Evolutionary conservation across 92 coral and sea anemone genomes (phyloP).

Genomic region (Zoanthus sociatus): DNA sequence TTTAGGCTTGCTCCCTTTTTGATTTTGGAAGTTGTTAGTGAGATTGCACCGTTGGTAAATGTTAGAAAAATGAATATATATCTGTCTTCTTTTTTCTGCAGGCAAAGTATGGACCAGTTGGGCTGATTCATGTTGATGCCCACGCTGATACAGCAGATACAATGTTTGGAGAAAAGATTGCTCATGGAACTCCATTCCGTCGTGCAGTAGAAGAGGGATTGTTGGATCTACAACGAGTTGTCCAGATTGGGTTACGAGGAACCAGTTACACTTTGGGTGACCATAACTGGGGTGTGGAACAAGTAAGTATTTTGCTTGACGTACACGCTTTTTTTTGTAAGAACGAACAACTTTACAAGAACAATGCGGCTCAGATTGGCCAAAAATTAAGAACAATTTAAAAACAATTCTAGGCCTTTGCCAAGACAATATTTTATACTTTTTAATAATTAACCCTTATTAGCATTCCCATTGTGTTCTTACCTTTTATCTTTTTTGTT

Average conservation of each 20-base stretch:
- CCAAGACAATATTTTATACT: too few species aligned
- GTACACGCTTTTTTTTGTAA: background rate
- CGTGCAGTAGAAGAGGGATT: constrained; percentile 82
- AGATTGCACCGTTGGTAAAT: too few species aligned
- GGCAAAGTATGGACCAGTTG: constrained; percentile 81
- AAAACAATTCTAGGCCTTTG: too few species aligned
- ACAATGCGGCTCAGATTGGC: too few species aligned
- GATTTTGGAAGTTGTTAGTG: too few species aligned
- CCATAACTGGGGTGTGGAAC: constrained; percentile 50
- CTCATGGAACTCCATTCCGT: constrained; percentile 76
- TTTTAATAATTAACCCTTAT: too few species aligned
- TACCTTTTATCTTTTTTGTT: background rate
- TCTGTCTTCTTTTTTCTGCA: background rate
- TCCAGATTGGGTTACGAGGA: constrained; percentile 80
- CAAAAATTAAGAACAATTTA: too few species aligned
- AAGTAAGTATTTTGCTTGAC: constrained; percentile 38
- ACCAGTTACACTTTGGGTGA: constrained; percentile 57
- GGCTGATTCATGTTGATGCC: constrained; percentile 75
- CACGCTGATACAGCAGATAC: constrained; percentile 70
- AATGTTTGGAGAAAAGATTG: constrained; percentile 63
- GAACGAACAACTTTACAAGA: background rate
- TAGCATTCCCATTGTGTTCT: too few species aligned
- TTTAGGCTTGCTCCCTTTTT: too few species aligned
- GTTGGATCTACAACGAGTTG: constrained; percentile 72
- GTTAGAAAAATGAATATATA: too few species aligned